A percentile compares a stretch with the other conserved stretches of the same genome.
phyloP scores from a whole-genome alignment of 2,113 vertebrate species.

The Coptodon rendalli region DNA sequence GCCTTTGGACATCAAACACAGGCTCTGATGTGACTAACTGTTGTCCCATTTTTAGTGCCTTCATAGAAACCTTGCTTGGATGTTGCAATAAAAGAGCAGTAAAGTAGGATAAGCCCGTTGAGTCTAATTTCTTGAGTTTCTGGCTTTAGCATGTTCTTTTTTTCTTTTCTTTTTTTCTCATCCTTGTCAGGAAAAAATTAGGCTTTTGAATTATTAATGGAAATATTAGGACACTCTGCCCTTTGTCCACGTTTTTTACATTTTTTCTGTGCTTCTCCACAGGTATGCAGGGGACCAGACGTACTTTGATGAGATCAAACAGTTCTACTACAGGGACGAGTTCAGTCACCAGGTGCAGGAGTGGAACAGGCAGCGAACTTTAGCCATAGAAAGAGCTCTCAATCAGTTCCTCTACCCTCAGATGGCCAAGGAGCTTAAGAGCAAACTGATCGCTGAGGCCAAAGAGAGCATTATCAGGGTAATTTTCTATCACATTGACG shows the following conservation, averaged over 20 bases:
- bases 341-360: constrained; percentile 99
- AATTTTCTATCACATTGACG: background rate
- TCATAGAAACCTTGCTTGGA: background rate
- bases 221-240: background rate
- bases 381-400: constrained; percentile 90
- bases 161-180: background rate
- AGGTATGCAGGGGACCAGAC: constrained; percentile 93
- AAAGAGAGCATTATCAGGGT: constrained; percentile 97
- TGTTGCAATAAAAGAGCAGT: background rate
- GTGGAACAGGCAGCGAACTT: constrained; percentile 93
- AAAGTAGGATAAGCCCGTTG: constrained; percentile 16
- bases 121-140: background rate
- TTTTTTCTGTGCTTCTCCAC: background rate
- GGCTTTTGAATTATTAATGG: background rate
- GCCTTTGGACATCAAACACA: background rate
- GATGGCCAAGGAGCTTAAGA: constrained; percentile 97
- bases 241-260: background rate
- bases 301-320: constrained; percentile 98
- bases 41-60: background rate
- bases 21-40: background rate
- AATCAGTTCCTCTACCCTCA: constrained; percentile 95
- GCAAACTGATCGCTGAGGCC: constrained; percentile 89
- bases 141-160: background rate
- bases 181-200: background rate
- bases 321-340: constrained; percentile 98